Percentiles rank a stretch among this genome's conserved stretches.
Evolutionary conservation across 2,113 vertebrate genomes (phyloP).

Genomic region (Protomyctophum bolini): DNA sequence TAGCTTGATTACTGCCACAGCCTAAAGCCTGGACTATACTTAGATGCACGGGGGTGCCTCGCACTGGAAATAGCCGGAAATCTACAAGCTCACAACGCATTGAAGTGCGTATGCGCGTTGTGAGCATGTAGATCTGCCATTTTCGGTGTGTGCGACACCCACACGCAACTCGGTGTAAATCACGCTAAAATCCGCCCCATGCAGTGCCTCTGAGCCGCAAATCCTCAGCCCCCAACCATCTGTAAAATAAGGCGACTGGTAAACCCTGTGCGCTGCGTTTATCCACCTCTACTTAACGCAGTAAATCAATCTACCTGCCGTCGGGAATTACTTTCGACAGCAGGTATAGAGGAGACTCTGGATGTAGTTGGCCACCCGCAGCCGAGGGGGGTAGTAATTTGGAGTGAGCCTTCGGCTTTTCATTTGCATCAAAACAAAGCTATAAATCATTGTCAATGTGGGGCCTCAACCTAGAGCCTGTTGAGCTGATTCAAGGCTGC

Average conservation of each 20-base stretch:
- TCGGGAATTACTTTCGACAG: conserved; percentile 37
- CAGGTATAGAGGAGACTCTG: conserved; percentile 15
- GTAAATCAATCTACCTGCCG: conserved; percentile 33
- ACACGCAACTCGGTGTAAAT: neutral
- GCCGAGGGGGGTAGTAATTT: conserved; percentile 23
- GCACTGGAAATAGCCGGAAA: too few species aligned
- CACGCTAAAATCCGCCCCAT: neutral
- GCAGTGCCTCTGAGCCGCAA: neutral
- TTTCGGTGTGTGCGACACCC: too few species aligned
- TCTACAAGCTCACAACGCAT: too few species aligned
- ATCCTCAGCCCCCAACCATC: neutral
- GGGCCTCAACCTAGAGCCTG: neutral
- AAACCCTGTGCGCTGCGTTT: too few species aligned
- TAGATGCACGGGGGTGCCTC: too few species aligned
- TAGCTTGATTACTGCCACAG: neutral
- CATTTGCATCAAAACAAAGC: conserved; percentile 65
- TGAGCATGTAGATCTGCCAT: too few species aligned
- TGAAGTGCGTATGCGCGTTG: too few species aligned
- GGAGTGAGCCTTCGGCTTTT: conserved; percentile 34
- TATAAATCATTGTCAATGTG: conserved; percentile 40
- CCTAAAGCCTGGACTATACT: too few species aligned
- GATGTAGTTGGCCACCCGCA: neutral
- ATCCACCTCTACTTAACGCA: conserved; percentile 7
- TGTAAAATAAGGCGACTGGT: too few species aligned
- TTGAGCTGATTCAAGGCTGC: conserved; percentile 6